Base-by-base conservation (phyloP, 1,140 invertebrate genomes). In the Drosophila azteca region DNA sequence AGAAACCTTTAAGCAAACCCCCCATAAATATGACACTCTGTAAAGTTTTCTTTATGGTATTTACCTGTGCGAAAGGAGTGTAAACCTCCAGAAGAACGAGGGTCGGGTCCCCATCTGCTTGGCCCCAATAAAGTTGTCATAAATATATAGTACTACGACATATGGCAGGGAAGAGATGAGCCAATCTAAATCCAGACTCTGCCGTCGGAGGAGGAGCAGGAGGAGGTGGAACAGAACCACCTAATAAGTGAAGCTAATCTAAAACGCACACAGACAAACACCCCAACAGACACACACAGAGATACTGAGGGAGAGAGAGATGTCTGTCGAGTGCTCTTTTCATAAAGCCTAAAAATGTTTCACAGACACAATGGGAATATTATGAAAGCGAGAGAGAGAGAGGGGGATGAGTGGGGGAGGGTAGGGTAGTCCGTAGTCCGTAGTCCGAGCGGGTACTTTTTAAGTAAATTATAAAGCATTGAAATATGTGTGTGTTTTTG, bases 381-480 rank as follows among this genome's bases (percentile, higher is more conserved):
- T 72, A 76, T 62, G 48, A 44, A 54, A 41, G 43, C 17, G 63
- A 57, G 50, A 55, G 35, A 11, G 8, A 24, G 45, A 49, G 46
- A 50, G 8, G 24, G 6, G 7, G 24, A 11, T 39, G 46, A 50
- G 8, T 15, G 6, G 7, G 24, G 7, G 35, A 8, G 0, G 3
- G 35, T 13, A 13, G 9, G 4, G n/a, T n/a, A n/a, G n/a, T n/a
- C 35, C 9, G 11, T 4, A 13, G 9, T 1, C 24, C 24, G 24
- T 24, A 24, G 22, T 3, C 22, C 22, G 22, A 5, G 24, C 35
- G 35, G 35, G 48, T 29, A 50, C 55, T 68, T 73, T 68, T 73
- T 64, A 77, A 77, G 59, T 77, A 64, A 77, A 77, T 77, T 77
- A 73, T 77, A 74, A 74, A 74, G 61, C 50, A 69, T 74, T 77